A percentile compares a stretch with the other conserved stretches of the same genome.
phyloP scores from a whole-genome alignment of 2,113 vertebrate genomes.

The Jaculus jaculus region DNA sequence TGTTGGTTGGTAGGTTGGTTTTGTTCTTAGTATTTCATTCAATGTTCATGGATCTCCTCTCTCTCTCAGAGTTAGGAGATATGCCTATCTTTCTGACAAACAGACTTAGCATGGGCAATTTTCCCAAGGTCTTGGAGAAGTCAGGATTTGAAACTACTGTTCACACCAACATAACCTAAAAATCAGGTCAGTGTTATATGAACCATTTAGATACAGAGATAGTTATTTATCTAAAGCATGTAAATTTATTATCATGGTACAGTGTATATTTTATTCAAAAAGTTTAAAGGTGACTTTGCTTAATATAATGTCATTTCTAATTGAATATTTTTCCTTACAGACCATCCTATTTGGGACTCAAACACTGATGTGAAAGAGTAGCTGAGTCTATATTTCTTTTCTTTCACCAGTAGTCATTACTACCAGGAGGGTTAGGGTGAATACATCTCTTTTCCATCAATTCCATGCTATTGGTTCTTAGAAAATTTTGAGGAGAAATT shows the following conservation, averaged over 20 bases:
- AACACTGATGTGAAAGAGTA: background rate
- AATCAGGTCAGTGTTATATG: background rate
- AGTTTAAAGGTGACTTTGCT: background rate
- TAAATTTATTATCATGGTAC: background rate
- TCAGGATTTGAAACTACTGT: constrained; percentile 27
- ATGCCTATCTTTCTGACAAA: background rate
- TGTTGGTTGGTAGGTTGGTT: too few species aligned
- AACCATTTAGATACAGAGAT: background rate
- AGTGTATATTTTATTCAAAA: background rate
- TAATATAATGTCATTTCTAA: background rate
- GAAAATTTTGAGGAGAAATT: background rate
- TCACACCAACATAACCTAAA: constrained; percentile 18
- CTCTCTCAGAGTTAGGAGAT: background rate
- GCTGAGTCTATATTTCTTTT: background rate
- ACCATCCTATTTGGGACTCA: background rate
- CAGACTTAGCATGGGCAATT: background rate
- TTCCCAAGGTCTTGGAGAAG: background rate
- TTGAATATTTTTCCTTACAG: constrained; percentile 12
- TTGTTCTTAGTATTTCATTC: background rate
- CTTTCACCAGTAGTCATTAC: background rate
- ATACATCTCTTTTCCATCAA: background rate
- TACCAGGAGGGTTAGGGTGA: background rate
- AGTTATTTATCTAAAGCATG: background rate
- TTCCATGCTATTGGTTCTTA: background rate
- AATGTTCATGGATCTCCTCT: background rate